These are phyloP conservation scores for Agriopis leucophaearia DNA, from an alignment of 2,888 invertebrate genomes.

Conservation along the genomic window DNA sequence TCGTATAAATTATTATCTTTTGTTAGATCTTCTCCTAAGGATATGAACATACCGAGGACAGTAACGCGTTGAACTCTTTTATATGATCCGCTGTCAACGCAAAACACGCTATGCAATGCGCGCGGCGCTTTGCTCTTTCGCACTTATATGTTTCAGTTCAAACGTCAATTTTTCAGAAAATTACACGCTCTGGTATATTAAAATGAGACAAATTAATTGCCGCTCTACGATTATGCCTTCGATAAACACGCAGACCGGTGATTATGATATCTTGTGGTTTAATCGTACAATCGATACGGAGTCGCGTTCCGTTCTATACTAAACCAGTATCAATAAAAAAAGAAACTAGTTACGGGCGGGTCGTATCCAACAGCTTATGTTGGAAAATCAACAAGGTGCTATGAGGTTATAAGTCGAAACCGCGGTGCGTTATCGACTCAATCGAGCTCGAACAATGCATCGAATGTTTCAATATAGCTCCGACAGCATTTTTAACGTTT, in stretches of 20 bases:
- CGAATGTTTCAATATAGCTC: slow-evolving; percentile 84
- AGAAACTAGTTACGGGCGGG: slow-evolving; percentile 80
- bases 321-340: slow-evolving; percentile 85
- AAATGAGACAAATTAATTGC: slow-evolving; percentile 86
- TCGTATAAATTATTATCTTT: not conserved
- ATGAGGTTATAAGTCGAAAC: slow-evolving; percentile 69
- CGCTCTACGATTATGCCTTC: slow-evolving; percentile 81
- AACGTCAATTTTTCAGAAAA: slow-evolving; percentile 70
- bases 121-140: slow-evolving; percentile 47
- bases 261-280: slow-evolving; percentile 84
- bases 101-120: slow-evolving; percentile 44
- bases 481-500: slow-evolving; percentile 86
- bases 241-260: slow-evolving; percentile 85
- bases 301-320: slow-evolving; percentile 82
- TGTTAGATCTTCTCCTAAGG: not conserved
- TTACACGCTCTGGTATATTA: slow-evolving; percentile 82
- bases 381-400: slow-evolving; percentile 84
- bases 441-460: slow-evolving; percentile 82
- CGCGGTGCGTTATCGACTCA: slow-evolving; percentile 80
- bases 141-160: slow-evolving; percentile 64
- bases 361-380: slow-evolving; percentile 80
- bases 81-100: slow-evolving; percentile 56
- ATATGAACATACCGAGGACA: slow-evolving; percentile 17
- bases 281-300: slow-evolving; percentile 83
- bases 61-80: slow-evolving; percentile 81